A percentile compares a stretch with the other conserved stretches of the same genome.
Evolutionary conservation across 2,113 vertebrate genomes (phyloP).

Genomic region (Loxodonta africana): DNA sequence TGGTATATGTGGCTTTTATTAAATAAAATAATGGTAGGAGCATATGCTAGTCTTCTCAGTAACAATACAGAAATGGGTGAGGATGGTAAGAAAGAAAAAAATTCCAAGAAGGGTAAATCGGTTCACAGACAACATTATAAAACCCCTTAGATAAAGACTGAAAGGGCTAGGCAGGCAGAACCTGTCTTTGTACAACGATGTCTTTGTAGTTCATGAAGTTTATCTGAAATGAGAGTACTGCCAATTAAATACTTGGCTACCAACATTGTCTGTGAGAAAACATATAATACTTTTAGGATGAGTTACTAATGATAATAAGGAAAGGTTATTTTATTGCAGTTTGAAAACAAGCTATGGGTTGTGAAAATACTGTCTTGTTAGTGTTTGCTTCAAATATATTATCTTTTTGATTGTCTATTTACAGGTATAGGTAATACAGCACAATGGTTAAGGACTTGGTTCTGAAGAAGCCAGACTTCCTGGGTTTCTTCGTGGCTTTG

Average conservation of each 20-base stretch:
- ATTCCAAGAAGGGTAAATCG: background rate
- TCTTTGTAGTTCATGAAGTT: background rate
- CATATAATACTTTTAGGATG: background rate
- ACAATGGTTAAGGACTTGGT: background rate
- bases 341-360: background rate
- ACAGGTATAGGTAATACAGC: background rate
- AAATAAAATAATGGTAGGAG: background rate
- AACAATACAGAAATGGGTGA: background rate
- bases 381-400: background rate
- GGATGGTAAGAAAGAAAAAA: background rate
- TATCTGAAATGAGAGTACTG: background rate
- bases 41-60: background rate
- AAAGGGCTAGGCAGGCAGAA: background rate
- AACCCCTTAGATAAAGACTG: background rate
- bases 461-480: background rate
- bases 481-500: background rate
- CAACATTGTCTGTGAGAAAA: background rate
- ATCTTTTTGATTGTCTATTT: slow-evolving; percentile 1
- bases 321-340: background rate
- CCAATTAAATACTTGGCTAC: background rate
- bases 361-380: background rate
- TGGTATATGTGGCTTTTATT: background rate
- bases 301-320: background rate
- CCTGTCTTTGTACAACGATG: background rate
- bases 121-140: background rate